Evolutionary conservation across 1,140 invertebrate species (phyloP).

Genomic region (Calosoma granatense): DNA sequence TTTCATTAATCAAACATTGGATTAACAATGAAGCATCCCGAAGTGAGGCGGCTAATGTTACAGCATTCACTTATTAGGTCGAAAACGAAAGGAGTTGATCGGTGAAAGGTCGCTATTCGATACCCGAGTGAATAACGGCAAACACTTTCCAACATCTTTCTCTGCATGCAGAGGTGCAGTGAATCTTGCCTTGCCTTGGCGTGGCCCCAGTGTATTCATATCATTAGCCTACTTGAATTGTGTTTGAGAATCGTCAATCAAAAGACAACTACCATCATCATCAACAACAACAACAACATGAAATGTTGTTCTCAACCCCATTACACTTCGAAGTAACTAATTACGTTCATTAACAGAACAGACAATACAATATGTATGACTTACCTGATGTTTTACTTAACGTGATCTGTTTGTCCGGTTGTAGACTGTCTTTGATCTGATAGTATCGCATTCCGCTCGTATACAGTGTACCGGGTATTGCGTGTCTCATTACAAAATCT

Average conservation of each 20-base stretch:
- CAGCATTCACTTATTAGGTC: slow-evolving; percentile 9
- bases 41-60: neutral
- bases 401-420: slow-evolving; percentile 48
- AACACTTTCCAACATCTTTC: slow-evolving; percentile 5
- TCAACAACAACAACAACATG: no score
- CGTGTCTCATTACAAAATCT: slow-evolving; percentile 66
- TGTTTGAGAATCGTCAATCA: no score
- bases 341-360: no score
- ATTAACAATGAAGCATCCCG: no score
- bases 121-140: neutral
- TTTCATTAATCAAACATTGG: no score
- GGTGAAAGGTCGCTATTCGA: slow-evolving; percentile 4
- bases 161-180: neutral
- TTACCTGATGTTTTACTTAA: slow-evolving; percentile 68
- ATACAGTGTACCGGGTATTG: slow-evolving; percentile 66
- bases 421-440: slow-evolving; percentile 66
- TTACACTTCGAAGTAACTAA: no score
- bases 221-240: slow-evolving; percentile 6
- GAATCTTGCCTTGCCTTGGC: neutral
- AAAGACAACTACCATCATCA: no score
- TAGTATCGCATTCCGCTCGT: slow-evolving; percentile 77
- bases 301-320: no score
- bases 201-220: neutral
- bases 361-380: slow-evolving; percentile 20
- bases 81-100: slow-evolving; percentile 11